A percentile compares a stretch with the other conserved stretches of the same genome.
Conservation (phyloP, 2,797 vertebrate genomes). For the Lutjanus argentimaculatus region DNA sequence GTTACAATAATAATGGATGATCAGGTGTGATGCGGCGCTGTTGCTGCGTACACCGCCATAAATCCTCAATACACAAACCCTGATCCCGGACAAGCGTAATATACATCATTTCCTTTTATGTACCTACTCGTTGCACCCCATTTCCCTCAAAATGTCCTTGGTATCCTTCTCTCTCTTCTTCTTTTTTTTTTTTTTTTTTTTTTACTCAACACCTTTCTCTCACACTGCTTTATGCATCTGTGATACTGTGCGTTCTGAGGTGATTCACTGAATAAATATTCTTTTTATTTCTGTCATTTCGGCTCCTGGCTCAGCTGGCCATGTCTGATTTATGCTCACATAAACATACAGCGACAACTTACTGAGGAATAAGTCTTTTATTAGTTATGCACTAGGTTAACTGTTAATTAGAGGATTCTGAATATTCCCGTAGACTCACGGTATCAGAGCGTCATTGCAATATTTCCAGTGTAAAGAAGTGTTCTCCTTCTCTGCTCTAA, state of each 20-base stretch:
- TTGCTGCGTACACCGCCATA: constrained; percentile 60
- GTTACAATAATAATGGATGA: constrained; percentile 79
- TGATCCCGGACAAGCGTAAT: constrained; percentile 64
- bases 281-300: constrained; percentile 43
- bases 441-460: background rate
- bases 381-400: background rate
- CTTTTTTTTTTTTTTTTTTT: background rate
- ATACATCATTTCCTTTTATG: constrained; percentile 83
- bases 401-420: constrained; percentile 12
- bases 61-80: constrained; percentile 76
- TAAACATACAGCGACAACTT: constrained; percentile 21
- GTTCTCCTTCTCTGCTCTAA: background rate
- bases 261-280: constrained; percentile 52
- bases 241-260: constrained; percentile 13
- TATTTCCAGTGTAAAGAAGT: background rate
- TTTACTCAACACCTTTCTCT: constrained; percentile 37
- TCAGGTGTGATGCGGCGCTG: constrained; percentile 57
- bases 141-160: constrained; percentile 75
- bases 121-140: constrained; percentile 71
- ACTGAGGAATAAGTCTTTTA: background rate
- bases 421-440: background rate
- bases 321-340: constrained; percentile 7
- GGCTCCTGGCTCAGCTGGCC: constrained; percentile 21
- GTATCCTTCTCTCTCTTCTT: constrained; percentile 32
- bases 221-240: constrained; percentile 35